Evolutionary conservation across 2,113 vertebrate species (phyloP), one percentile per base, ranked within the genome.

Genomic region (Phylloscopus whistleri): DNA sequence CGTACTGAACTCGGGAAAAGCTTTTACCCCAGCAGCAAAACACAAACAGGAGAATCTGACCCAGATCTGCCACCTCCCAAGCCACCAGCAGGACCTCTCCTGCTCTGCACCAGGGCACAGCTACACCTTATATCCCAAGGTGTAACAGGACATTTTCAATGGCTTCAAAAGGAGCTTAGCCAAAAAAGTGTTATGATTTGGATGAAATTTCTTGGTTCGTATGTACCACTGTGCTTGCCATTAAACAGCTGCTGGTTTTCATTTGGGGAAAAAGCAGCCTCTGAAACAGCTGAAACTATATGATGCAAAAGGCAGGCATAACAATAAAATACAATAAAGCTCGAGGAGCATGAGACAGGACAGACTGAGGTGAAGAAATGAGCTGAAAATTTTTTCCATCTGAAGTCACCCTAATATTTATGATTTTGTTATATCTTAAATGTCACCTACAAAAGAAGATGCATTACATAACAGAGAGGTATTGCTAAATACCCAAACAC

Each of bases 281-380:
- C 53, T 81, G 60, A 75, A 89, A 58, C 6, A 84, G 72, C 17
- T 77, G 63, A 64, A 84, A 56, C 13, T 35, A 21, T 13, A 51
- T 3, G 13, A 14, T 6, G 16, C 20, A 35, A 27, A 76, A 76
- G 63, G 52, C 43, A 52, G 27, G 19, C 39, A 23, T 39, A 26
- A 44, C 24, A 87, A 19, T 55, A 79, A 75, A 52, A 78, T 11
- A 58, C 5, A 67, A 13, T 24, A 55, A 84, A 77, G 52, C 39
- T 62, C 55, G 24, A 68, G 49, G 19, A 74, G 27, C 23, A 39
- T 1, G 5, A 59, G 56, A 24, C 30, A 51, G 77, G 64, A 52
- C 19, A 63, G 39, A 39, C 19, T 0, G 1, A 0, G 1, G 16
- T 14, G 12, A 51, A 89, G n/a, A 84, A 70, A 41, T 5, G 2